Evolutionary conservation across 2,113 vertebrate species (phyloP), one percentile per base, ranked within the genome.

Genomic region (Cyphomyrus plagiostoma): DNA sequence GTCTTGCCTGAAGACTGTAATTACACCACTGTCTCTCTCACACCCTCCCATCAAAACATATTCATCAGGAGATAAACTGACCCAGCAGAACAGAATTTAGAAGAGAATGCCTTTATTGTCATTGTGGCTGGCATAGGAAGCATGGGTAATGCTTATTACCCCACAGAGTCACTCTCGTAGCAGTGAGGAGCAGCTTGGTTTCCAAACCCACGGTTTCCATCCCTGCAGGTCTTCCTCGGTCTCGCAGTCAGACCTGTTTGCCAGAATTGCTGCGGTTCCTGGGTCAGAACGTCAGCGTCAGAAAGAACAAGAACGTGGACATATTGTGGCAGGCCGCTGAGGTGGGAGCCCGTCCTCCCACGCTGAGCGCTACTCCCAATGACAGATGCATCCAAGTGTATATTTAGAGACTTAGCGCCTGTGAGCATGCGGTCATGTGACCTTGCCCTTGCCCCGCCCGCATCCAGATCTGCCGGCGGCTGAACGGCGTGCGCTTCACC

Each of bases 271-370:
- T 99, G 91, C 96, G 97, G 87, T 97, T 97, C 91, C 95, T 99
- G 90, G 96, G 96, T 86, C 98, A 98, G 92, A 99, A 99, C 21
- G 95, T 99, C 53, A 97, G 97, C n/a, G 95, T 97, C 93, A 97
- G 97, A 90, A 99, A 98, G 94, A 98, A 95, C 94, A 99, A 99
- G 95, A 99, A 99, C 9, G 98, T 99, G 87, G 98, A 99, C 94
- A 98, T 99, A 90, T 96, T 99, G 93, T 99, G 97, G 98, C 98
- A 99, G 94, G 98, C 98, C 46, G 98, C 98, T n/a, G 98, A 99
- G 98, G 98, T 99, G 96, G 9, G 88, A 52, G 2, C 10, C 8
- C 30, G 9, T 30, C 39, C 56, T 56, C 11, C 85, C 48, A 48
- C 19, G 10, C 62, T 13, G 62, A 70, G 62, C 62, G 10, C 62